A percentile compares a stretch with the other conserved stretches of the same genome.
These are phyloP conservation scores for Amia ocellicauda DNA, from an alignment of 2,113 vertebrate species.

Conservation along the genomic window DNA sequence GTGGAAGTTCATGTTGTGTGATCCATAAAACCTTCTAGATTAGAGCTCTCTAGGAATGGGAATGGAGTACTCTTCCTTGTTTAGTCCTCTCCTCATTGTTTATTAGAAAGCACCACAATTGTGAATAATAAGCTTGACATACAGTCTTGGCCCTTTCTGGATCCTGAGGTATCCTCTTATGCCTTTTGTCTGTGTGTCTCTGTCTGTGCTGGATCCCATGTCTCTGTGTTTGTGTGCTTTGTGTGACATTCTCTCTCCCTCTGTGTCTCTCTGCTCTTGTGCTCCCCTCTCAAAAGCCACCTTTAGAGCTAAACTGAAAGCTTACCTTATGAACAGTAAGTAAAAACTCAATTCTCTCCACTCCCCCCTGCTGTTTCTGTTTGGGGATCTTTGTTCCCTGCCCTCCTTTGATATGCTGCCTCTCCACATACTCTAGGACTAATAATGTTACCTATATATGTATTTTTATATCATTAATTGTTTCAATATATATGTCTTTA, in stretches of 20 bases:
- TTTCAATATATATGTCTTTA: too few species aligned
- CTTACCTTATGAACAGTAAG: conserved; percentile 67
- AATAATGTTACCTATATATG: too few species aligned
- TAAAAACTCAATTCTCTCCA: conserved; percentile 38
- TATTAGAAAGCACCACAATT: too few species aligned
- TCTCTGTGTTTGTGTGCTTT: conserved; percentile 36
- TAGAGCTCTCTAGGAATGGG: too few species aligned
- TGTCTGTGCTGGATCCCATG: conserved; percentile 21
- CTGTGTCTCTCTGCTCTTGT: conserved; percentile 41
- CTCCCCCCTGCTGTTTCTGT: too few species aligned
- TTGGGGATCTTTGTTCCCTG: conserved; percentile 20
- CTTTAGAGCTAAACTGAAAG: conserved; percentile 71
- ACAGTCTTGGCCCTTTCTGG: background rate
- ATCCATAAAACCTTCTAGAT: too few species aligned
- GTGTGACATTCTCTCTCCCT: conserved; percentile 42
- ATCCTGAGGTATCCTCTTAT: background rate
- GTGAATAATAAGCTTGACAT: too few species aligned
- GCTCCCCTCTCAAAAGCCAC: conserved; percentile 54
- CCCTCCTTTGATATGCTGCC: conserved; percentile 18
- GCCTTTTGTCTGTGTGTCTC: conserved; percentile 6
- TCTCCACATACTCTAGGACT: background rate
- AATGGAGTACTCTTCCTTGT: too few species aligned
- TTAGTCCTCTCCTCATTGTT: too few species aligned
- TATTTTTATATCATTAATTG: too few species aligned
- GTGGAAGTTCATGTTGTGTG: too few species aligned